Evolutionary conservation across 1,140 invertebrate genomes (phyloP).

Genomic region (Dreissena polymorpha): DNA sequence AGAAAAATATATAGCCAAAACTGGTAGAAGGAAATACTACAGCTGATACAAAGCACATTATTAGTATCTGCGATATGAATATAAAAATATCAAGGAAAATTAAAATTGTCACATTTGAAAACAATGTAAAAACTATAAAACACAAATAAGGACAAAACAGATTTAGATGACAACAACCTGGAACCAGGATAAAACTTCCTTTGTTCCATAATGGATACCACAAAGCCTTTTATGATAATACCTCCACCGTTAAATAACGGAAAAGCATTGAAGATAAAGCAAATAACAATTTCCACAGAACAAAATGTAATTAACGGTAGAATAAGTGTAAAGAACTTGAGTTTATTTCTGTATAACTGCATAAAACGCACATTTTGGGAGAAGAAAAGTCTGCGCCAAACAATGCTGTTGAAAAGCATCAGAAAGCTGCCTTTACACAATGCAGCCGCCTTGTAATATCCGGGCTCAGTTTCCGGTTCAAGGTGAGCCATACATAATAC

Average conservation of each 20-base stretch:
- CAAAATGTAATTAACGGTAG: background rate
- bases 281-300: slow-evolving; percentile 4
- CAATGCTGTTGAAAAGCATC: slow-evolving; percentile 1
- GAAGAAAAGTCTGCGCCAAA: slow-evolving; percentile 11
- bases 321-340: background rate
- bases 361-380: background rate
- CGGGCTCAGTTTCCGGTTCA: background rate
- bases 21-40: slow-evolving; percentile 35
- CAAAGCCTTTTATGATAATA: slow-evolving; percentile 27
- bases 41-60: slow-evolving; percentile 35
- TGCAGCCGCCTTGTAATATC: background rate
- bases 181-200: background rate
- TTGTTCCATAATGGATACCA: background rate
- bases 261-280: slow-evolving; percentile 3
- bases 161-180: background rate
- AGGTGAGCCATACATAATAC: background rate
- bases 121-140: background rate
- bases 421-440: slow-evolving; percentile 2
- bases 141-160: background rate
- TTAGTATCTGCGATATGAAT: slow-evolving; percentile 17
- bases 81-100: slow-evolving; percentile 35
- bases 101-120: slow-evolving; percentile 7
- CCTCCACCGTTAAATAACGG: slow-evolving; percentile 5
- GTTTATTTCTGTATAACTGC: background rate
- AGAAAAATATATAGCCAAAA: slow-evolving; percentile 41